phyloP scores from a whole-genome alignment of 2,113 vertebrate genomes.

The Datnioides undecimradiatus region DNA sequence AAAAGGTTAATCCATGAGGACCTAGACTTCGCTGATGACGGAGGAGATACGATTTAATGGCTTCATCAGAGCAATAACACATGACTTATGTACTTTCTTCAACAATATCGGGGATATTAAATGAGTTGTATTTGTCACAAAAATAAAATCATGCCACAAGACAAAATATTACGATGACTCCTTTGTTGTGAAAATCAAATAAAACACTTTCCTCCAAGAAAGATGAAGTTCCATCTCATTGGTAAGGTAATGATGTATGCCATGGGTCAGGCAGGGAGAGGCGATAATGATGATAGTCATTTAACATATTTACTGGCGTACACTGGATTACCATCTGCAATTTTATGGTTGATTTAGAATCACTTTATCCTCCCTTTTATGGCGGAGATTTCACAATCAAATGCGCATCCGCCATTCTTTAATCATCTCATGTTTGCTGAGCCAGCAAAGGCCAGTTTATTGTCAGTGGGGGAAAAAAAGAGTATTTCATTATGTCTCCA shows the following conservation, averaged over 20 bases:
- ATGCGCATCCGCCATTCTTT: slow-evolving; percentile 74
- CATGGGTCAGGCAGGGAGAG: slow-evolving; percentile 72
- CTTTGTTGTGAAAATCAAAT: slow-evolving; percentile 71
- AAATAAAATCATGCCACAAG: background rate
- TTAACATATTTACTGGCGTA: slow-evolving; percentile 81
- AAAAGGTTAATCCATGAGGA: slow-evolving; percentile 43
- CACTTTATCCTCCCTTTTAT: slow-evolving; percentile 76
- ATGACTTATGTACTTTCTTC: background rate
- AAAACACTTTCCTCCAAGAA: slow-evolving; percentile 66
- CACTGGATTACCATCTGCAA: slow-evolving; percentile 82
- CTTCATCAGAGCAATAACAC: background rate
- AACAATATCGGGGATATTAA: background rate
- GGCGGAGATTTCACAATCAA: slow-evolving; percentile 77
- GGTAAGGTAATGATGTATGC: slow-evolving; percentile 83
- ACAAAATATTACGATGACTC: slow-evolving; percentile 31
- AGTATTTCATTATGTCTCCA: slow-evolving; percentile 41
- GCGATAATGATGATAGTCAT: slow-evolving; percentile 79
- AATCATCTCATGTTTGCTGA: slow-evolving; percentile 73
- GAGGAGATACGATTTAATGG: background rate
- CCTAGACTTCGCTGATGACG: background rate
- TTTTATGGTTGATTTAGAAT: slow-evolving; percentile 85
- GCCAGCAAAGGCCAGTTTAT: slow-evolving; percentile 73
- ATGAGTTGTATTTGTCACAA: background rate
- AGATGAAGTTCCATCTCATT: slow-evolving; percentile 82
- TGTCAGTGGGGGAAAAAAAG: slow-evolving; percentile 31